Evolutionary conservation across 1,140 invertebrate species (phyloP), one percentile per base, ranked within the genome.

Genomic region (Daktulosphaira vitifoliae): DNA sequence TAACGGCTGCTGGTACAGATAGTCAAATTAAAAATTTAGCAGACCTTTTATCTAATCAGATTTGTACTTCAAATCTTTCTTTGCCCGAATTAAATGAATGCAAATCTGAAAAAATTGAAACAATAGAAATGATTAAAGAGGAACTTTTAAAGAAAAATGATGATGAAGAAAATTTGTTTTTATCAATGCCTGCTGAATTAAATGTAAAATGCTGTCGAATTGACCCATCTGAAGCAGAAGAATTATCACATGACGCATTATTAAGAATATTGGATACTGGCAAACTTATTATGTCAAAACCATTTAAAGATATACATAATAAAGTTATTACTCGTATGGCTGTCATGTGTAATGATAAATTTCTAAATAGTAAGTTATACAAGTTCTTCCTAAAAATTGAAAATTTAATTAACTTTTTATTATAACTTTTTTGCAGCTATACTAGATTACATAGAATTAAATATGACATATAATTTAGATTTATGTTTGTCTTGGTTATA

Each of bases 401-500:
- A n/a, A n/a, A n/a, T n/a, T n/a, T n/a, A n/a, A n/a, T n/a, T n/a
- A n/a, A n/a, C n/a, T n/a, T n/a, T n/a, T n/a, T n/a, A n/a, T n/a
- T n/a, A n/a, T n/a, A n/a, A 66, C 68, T 53, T 69, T 66, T 65
- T 73, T 73, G 48, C 69, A 79, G 79, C 83, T 51, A 82, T 96
- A 20, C 76, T 90, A 50, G 81, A 85, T 56, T 92, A 88, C 69
- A 87, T 98, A 44, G 79, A 92, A 48, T 82, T 86, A n/a, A 92
- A 98, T 76, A 79, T 96, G 2, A 77, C 83, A 42, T 82, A 81
- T 50, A 80, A 90, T 54, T 78, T 90, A 37, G 90, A 96, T 70
- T 77, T 98, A 18, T 91, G 89, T 0, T 79, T 97, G 65, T 81
- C 85, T 0, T 98, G 93, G 93, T 73, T 98, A 2, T 97, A 91